These are phyloP conservation scores for Lepidochrysops patricia DNA, from an alignment of 2,888 invertebrate species.

Conservation along the genomic window DNA sequence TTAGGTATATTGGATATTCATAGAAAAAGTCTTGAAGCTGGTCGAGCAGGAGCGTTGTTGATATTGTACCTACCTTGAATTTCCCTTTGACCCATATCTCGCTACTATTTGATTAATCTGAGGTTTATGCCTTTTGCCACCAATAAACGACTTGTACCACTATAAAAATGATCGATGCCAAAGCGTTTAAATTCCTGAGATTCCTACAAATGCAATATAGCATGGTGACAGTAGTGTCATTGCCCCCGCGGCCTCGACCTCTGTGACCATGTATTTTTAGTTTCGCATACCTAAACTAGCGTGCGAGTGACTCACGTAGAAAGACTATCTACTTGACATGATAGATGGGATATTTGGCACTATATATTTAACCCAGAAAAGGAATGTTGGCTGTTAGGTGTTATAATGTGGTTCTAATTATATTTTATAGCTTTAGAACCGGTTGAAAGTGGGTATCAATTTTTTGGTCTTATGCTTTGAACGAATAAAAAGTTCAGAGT, in stretches of 20 bases:
- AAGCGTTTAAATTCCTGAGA: neutral
- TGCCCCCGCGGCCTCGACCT: slow-evolving; percentile 20
- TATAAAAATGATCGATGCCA: too few relatives aligned
- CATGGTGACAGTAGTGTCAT: slow-evolving; percentile 19
- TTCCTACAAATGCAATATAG: neutral
- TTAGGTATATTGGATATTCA: too few relatives aligned
- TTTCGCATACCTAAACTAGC: slow-evolving; percentile 10
- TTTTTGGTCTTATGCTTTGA: too few relatives aligned
- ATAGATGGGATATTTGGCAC: neutral
- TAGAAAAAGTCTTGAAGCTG: too few relatives aligned
- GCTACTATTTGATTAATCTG: too few relatives aligned
- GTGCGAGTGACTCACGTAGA: neutral
- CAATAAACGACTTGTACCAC: too few relatives aligned
- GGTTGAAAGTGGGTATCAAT: too few relatives aligned
- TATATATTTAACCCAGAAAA: neutral
- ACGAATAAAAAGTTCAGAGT: too few relatives aligned
- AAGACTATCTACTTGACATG: slow-evolving; percentile 5
- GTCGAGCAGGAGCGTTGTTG: too few relatives aligned
- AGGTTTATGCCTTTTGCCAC: too few relatives aligned
- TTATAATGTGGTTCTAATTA: neutral
- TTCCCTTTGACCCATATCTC: too few relatives aligned
- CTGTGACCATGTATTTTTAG: slow-evolving; percentile 24
- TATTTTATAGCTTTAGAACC: neutral
- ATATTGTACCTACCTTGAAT: too few relatives aligned
- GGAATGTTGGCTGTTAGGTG: neutral